Evolutionary conservation across 1,140 invertebrate species (phyloP), one percentile per base, ranked within the genome.

Genomic region (Musca domestica): DNA sequence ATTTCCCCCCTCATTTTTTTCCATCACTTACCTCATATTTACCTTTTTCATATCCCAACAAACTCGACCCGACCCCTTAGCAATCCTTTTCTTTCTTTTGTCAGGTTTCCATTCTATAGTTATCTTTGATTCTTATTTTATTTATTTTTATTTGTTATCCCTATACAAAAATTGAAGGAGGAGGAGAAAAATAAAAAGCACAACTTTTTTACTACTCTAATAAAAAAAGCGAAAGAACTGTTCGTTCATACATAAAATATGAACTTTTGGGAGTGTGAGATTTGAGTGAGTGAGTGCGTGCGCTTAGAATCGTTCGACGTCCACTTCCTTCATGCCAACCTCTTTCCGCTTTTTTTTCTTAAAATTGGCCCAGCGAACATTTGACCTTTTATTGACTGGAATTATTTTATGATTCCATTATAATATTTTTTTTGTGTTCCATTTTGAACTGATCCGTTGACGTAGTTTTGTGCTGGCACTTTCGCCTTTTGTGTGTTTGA

Each of bases 381-480:
- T 61, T 41, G 56, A 61, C 27, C 56, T 61, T 61, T 61, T 61
- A 61, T 61, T 61, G 56, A 61, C 56, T 61, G 27, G 56, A 61
- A 17, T 61, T 34, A 61, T 61, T 61, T 61, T 61, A 61, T 34
- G 56, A 61, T 34, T 17, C n/a, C n/a, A 19, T 61, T 61, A 61
- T 34, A 61, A 61, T 34, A 34, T n/a, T 27, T 54, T 14, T 52
- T 56, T 56, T 56, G 23, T 56, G 25, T 27, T 61, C 56, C 56
- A 23, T 27, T 61, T 61, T 34, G 17, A 10, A 41, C 27, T 30
- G 27, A 30, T 12, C 34, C 34, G 10, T 41, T 12, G 5, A 2
- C 34, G 5, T 41, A 10, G 34, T 2, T 41, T 41, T 41, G 34
- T 41, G 34, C 34, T 41, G 10, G 34, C 34, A 41, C 34, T 34